phyloP scores from a whole-genome alignment of 2,113 vertebrate species.

The Clarias macrocephalus region DNA sequence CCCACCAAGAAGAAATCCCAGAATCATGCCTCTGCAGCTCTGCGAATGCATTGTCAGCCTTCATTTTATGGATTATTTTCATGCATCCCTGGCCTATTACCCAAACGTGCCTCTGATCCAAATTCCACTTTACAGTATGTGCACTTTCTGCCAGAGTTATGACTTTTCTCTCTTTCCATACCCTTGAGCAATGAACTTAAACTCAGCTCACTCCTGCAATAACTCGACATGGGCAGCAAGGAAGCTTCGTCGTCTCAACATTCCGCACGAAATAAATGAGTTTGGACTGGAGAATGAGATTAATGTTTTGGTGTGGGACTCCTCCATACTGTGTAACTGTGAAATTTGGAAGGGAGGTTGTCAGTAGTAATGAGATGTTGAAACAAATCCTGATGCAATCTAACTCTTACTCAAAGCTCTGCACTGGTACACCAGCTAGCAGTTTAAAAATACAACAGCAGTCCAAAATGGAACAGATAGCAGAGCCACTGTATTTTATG shows the following conservation, averaged over 20 bases:
- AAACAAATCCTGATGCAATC: not conserved
- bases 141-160: conserved; percentile 11
- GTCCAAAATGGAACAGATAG: not conserved
- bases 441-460: not conserved
- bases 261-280: conserved; percentile 22
- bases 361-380: conserved; percentile 12
- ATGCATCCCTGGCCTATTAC: not conserved
- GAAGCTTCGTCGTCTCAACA: conserved; percentile 15
- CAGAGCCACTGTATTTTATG: not conserved
- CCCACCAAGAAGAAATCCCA: not conserved
- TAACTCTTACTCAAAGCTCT: not conserved
- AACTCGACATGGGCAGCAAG: conserved; percentile 33
- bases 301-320: conserved; percentile 15
- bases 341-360: conserved; percentile 19
- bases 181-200: conserved; percentile 48
- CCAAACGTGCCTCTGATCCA: not conserved
- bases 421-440: not conserved
- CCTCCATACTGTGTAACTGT: conserved; percentile 13
- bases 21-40: not conserved
- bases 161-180: conserved; percentile 40
- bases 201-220: conserved; percentile 38
- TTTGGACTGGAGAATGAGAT: conserved; percentile 14
- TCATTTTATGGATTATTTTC: conserved; percentile 14
- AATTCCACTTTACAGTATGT: not conserved
- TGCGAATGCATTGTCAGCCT: conserved; percentile 14